Conservation (phyloP, 1,140 invertebrate species). For the Trachymyrmex septentrionalis region DNA sequence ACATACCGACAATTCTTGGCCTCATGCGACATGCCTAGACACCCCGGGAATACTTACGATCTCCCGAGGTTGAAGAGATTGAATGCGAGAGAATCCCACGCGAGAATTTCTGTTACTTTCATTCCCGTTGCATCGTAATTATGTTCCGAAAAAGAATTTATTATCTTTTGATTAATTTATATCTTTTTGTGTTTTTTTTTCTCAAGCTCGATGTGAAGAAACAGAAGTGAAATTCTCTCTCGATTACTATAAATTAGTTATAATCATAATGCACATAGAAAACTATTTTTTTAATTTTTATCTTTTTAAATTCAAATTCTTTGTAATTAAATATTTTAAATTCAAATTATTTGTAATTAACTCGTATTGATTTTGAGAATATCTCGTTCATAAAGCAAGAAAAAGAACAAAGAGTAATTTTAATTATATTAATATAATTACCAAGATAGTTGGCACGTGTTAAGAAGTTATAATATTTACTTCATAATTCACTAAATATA, state of each 20-base stretch:
- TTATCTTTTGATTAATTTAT: not conserved
- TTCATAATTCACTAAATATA: not conserved
- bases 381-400: not conserved
- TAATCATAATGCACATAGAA: not conserved
- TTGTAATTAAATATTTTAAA: not conserved
- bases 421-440: not conserved
- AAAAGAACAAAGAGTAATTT: too few species aligned
- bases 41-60: slow-evolving; percentile 79
- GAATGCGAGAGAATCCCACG: not conserved
- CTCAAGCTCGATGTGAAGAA: not conserved
- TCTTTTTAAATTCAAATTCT: not conserved
- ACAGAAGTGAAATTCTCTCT: not conserved
- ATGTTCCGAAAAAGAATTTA: not conserved
- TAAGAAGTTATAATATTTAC: not conserved
- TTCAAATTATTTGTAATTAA: not conserved
- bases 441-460: not conserved
- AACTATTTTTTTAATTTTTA: not conserved
- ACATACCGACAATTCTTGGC: slow-evolving; percentile 82
- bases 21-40: slow-evolving; percentile 77
- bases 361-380: slow-evolving; percentile 1
- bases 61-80: slow-evolving; percentile 18
- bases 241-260: not conserved
- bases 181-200: not conserved
- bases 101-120: slow-evolving; percentile 28
- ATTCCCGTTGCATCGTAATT: not conserved